Evolutionary conservation across 1,140 invertebrate species (phyloP).

Genomic region (Drosophila insularis): DNA sequence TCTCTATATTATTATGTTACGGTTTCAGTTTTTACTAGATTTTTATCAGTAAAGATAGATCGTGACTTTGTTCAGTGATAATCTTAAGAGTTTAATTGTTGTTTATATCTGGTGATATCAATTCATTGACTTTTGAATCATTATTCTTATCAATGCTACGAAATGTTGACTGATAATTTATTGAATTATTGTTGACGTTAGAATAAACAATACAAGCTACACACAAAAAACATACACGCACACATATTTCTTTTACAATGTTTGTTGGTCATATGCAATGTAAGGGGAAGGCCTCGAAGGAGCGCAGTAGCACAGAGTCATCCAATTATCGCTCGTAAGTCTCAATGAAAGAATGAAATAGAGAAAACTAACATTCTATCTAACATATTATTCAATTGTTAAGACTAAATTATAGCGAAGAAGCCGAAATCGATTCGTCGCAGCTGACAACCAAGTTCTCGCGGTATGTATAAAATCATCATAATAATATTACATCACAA

Average conservation of each 20-base stretch:
- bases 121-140: neutral
- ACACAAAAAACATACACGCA: neutral
- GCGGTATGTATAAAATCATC: slow-evolving; percentile 11
- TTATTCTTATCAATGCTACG: neutral
- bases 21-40: no score
- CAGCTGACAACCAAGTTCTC: neutral
- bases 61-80: no score
- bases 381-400: neutral
- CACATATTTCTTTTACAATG: slow-evolving; percentile 10
- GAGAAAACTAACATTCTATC: no score
- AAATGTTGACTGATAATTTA: neutral
- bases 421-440: neutral
- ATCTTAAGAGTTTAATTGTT: no score
- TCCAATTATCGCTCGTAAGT: neutral
- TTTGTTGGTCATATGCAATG: slow-evolving; percentile 7
- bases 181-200: neutral
- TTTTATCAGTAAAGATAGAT: no score
- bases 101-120: no score
- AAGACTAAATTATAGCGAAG: neutral
- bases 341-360: neutral
- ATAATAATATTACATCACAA: neutral
- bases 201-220: slow-evolving; percentile 1
- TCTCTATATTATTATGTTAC: no score
- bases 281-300: neutral
- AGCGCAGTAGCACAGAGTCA: neutral